Base-by-base conservation (phyloP, 1,140 invertebrate genomes). In the Schlechtendalia chinensis region DNA sequence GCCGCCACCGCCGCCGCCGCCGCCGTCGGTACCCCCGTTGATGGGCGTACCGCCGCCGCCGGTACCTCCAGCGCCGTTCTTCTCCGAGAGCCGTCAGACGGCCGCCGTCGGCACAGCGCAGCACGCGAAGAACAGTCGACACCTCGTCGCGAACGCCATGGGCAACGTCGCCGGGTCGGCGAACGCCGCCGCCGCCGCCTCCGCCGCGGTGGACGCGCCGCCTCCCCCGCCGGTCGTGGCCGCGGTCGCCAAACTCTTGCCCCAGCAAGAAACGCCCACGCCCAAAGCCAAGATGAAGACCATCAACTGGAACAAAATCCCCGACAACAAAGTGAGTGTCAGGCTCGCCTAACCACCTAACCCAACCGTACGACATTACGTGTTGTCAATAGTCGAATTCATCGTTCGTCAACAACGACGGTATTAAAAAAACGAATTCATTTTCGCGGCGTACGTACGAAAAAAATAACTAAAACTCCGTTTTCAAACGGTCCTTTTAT, bases 281-380 rank as follows among this genome's bases (percentile, higher is more conserved):
- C 95, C 95, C 5, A 93, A 93, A 86, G 90, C 92, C n/a, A 96
- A 96, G 85, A 96, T 96, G 95, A 95, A 95, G 86, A 95, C 95
- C 6, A 91, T 96, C 81, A 97, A 97, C 85, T 96, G 95, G 95
- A 94, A 93, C 85, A 96, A 96, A 86, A 96, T 97, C 84, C 93
- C 94, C 5, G 92, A 91, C 85, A 92, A 92, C 84, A 94, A 94
- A 87, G 91, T 92, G 5, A 58, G 50, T 27, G 39, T 4, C 39
- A 45, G n/a, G n/a, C n/a, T n/a, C n/a, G n/a, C n/a, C n/a, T n/a
- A n/a, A n/a, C n/a, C n/a, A n/a, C n/a, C n/a, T n/a, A n/a, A n/a
- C n/a, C n/a, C n/a, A n/a, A n/a, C n/a, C n/a, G n/a, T n/a, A n/a
- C n/a, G n/a, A n/a, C n/a, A n/a, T n/a, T n/a, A n/a, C n/a, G n/a